Evolutionary conservation across 1,140 invertebrate genomes (phyloP).

Genomic region (Elysia chlorotica): DNA sequence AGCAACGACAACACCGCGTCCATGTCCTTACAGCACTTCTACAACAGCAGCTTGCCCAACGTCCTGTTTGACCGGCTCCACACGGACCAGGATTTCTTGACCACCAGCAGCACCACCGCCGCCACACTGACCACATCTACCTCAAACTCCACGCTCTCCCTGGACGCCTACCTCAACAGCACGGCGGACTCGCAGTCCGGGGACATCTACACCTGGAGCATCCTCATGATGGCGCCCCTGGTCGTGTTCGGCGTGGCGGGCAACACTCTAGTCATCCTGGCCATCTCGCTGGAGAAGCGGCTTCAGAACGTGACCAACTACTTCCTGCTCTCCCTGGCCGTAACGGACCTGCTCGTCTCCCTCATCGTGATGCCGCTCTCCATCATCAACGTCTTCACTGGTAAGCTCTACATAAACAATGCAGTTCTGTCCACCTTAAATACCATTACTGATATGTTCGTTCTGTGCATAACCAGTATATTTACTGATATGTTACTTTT

Average conservation of each 20-base stretch:
- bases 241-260: slow-evolving; percentile 71
- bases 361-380: slow-evolving; percentile 75
- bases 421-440: neutral
- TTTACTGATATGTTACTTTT: too few relatives aligned
- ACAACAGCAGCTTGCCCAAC: too few relatives aligned
- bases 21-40: too few relatives aligned
- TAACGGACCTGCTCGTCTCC: slow-evolving; percentile 92
- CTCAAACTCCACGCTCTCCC: too few relatives aligned
- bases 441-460: neutral
- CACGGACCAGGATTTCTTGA: too few relatives aligned
- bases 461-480: neutral
- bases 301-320: slow-evolving; percentile 92
- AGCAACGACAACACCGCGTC: too few relatives aligned
- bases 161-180: too few relatives aligned
- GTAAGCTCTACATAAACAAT: slow-evolving; percentile 67
- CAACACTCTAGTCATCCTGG: slow-evolving; percentile 93
- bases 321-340: slow-evolving; percentile 92
- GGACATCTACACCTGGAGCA: slow-evolving; percentile 51
- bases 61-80: too few relatives aligned
- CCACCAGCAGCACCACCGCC: too few relatives aligned
- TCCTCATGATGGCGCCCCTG: slow-evolving; percentile 47
- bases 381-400: slow-evolving; percentile 65
- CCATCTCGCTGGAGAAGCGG: slow-evolving; percentile 92
- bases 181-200: too few relatives aligned
- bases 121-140: too few relatives aligned